phyloP scores from a whole-genome alignment of 2,113 vertebrate genomes.

The Syngnathus scovelli region DNA sequence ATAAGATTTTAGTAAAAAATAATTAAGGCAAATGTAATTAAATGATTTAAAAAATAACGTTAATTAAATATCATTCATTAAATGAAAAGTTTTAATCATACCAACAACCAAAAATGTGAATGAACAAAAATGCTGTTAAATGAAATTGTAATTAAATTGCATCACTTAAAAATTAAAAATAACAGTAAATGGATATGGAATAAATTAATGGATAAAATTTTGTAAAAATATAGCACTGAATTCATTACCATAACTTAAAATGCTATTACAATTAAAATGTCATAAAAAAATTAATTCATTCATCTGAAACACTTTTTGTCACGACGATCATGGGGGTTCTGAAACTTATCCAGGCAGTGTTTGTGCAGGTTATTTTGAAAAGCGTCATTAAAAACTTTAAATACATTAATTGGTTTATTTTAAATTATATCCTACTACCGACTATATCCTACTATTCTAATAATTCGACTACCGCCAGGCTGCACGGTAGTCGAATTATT shows the following conservation, averaged over 20 bases:
- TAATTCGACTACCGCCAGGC: no score
- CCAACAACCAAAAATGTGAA: not conserved
- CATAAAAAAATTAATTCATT: not conserved
- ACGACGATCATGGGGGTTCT: no score
- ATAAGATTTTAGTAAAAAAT: not conserved
- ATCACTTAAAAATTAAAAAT: not conserved
- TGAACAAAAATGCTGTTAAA: not conserved
- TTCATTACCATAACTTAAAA: not conserved
- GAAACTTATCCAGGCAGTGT: no score
- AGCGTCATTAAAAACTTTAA: no score
- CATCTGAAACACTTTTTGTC: no score
- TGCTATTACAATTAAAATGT: not conserved
- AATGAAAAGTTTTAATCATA: not conserved
- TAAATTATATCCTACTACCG: not conserved
- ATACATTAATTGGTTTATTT: not conserved
- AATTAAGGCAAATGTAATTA: not conserved
- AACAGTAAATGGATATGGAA: no score
- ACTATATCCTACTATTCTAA: no score
- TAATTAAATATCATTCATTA: not conserved
- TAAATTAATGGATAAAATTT: no score
- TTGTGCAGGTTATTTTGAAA: no score
- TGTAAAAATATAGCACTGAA: not conserved
- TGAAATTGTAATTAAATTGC: not conserved
- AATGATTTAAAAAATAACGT: not conserved
- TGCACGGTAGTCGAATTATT: no score